Evolutionary conservation across 1,140 invertebrate species (phyloP).

Genomic region (Calosoma granatense): DNA sequence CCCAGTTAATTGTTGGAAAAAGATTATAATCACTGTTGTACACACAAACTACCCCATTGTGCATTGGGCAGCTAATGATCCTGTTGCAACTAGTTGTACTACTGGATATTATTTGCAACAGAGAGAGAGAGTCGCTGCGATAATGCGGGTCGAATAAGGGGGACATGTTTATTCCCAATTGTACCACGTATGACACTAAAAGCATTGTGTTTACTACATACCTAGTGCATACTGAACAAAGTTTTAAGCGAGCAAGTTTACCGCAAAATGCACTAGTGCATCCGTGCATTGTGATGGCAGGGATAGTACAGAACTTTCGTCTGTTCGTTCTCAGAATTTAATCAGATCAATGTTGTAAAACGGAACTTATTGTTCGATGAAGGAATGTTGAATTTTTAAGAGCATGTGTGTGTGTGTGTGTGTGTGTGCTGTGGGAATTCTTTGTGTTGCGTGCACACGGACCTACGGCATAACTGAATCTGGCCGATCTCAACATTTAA

Average conservation of each 20-base stretch:
- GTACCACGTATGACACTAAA: not conserved
- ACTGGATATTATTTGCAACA: too few relatives aligned
- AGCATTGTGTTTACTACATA: not conserved
- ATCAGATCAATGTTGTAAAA: conserved; percentile 4
- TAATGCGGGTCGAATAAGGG: not conserved
- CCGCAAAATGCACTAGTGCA: too few relatives aligned
- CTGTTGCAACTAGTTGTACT: too few relatives aligned
- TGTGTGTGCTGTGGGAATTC: not conserved
- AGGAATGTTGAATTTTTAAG: not conserved
- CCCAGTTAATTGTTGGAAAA: too few relatives aligned
- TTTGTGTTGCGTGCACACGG: not conserved
- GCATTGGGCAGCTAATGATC: too few relatives aligned
- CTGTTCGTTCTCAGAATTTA: not conserved
- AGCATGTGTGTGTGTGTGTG: too few relatives aligned
- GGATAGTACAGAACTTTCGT: not conserved
- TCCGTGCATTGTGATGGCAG: too few relatives aligned
- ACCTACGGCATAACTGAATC: not conserved
- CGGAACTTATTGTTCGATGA: conserved; percentile 7
- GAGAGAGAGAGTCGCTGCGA: too few relatives aligned
- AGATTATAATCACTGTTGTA: too few relatives aligned
- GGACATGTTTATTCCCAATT: not conserved
- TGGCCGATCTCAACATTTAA: not conserved
- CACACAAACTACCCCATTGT: too few relatives aligned
- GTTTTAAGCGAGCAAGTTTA: not conserved
- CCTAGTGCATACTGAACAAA: not conserved